Conservation (phyloP, 2,113 vertebrate genomes). For the Gnathonemus longibarbis region DNA sequence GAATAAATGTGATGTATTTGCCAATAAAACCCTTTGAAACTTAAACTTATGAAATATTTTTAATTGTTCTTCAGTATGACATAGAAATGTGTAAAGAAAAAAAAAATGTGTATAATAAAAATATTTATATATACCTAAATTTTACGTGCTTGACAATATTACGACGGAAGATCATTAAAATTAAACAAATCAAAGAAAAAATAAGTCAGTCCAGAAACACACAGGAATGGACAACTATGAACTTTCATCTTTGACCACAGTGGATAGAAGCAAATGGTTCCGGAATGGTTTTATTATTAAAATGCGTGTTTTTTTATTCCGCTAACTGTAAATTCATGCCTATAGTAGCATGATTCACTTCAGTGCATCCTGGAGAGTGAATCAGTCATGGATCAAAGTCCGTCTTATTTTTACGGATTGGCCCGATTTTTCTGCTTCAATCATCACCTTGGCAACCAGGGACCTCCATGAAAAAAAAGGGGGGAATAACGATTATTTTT, state of each 20-base stretch:
- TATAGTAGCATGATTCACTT: slow-evolving; percentile 2
- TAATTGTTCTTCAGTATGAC: no score
- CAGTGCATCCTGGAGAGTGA: slow-evolving; percentile 5
- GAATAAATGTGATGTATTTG: no score
- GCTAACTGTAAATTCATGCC: neutral
- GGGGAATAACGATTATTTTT: slow-evolving; percentile 17
- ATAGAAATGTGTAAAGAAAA: no score
- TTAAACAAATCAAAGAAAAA: neutral
- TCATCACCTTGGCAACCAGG: slow-evolving; percentile 27
- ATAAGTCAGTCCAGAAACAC: neutral
- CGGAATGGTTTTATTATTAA: neutral
- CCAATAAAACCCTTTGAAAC: no score
- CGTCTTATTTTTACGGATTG: slow-evolving; percentile 7
- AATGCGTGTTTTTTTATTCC: slow-evolving; percentile 3
- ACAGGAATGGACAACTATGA: neutral
- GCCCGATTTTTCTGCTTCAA: slow-evolving; percentile 19
- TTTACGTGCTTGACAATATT: neutral
- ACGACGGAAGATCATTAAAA: neutral
- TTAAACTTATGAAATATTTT: no score
- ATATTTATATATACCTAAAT: neutral
- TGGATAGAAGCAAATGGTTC: neutral
- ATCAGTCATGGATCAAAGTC: slow-evolving; percentile 24
- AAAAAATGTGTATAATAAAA: no score
- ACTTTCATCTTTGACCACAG: neutral
- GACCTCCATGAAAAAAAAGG: neutral